Base-by-base conservation (phyloP, 2,888 invertebrate species). In the Gerris lacustris region DNA sequence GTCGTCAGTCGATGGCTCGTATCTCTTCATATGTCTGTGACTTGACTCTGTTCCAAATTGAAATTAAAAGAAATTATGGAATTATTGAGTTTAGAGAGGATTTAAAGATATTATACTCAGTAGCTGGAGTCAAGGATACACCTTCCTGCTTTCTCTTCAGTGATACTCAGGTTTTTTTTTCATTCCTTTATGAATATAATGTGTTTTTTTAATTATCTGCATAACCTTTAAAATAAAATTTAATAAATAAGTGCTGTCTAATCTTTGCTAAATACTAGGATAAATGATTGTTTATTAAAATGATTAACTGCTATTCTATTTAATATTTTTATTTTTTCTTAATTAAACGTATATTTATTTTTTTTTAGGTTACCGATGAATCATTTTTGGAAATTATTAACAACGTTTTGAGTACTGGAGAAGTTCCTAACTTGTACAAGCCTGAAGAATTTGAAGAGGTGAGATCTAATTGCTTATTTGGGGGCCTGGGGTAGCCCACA, bases 371-470 rank as follows among this genome's bases (percentile, higher is more conserved):
- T 43, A 88, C 86, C 0, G 91, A 92, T 74, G 92, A 92, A 77
- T 84, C 86, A 9, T 94, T 94, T 80, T 84, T 94, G 0, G 94
- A 94, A 82, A 90, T 94, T 75, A 86, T 95, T 72, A 94, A 94
- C 81, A 94, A 92, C 78, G 85, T 95, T 80, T 83, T 95, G 71
- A 92, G 91, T 79, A 91, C 90, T 74, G 94, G 94, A 0, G 94
- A 94, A 81, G 87, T 95, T 72, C 86, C 92, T 6, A 94, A 93
- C 81, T 83, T 95, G n/a, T 94, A 87, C 79, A 92, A 92, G 78
- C 79, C 87, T 0, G 94, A 94, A 75, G 94, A 95, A 80, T 89
- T 94, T 81, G 94, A 94, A 79, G 93, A 94, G 78, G 91, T 91
- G 76, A 55, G 31, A 31, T 31, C 31, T 31, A 31, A 31, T 31